Evolutionary conservation across 2,888 invertebrate genomes (phyloP).

Genomic region (Caenorhabditis zanzibari): DNA sequence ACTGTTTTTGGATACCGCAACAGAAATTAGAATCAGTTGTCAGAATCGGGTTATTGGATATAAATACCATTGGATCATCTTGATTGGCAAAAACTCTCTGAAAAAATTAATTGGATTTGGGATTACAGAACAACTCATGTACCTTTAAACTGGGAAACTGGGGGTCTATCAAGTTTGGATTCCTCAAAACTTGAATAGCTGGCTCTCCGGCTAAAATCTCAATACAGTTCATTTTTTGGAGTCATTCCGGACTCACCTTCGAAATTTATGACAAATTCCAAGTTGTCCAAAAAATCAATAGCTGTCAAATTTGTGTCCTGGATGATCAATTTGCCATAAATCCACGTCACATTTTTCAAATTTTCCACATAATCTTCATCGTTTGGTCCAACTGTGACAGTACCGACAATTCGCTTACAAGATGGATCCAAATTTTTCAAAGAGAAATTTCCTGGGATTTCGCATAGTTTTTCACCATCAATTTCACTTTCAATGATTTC

Average conservation of each 20-base stretch:
- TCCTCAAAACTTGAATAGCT: no score
- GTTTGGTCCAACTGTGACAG: neutral
- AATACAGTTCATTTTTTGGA: neutral
- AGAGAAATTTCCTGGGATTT: neutral
- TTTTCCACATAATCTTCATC: neutral
- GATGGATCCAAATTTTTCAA: neutral
- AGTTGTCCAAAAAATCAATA: neutral
- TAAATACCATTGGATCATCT: no score
- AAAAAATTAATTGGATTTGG: no score
- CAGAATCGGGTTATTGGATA: no score
- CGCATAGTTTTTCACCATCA: neutral
- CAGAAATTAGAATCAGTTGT: no score
- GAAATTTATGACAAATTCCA: neutral
- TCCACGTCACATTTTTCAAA: slow-evolving; percentile 17
- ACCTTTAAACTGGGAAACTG: no score
- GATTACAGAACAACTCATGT: no score
- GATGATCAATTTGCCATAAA: neutral
- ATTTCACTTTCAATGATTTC: neutral
- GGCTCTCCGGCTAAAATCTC: neutral
- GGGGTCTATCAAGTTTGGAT: no score
- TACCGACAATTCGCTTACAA: neutral
- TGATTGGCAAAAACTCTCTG: no score
- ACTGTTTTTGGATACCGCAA: no score
- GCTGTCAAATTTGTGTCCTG: neutral
- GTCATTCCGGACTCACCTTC: neutral